Evolutionary conservation across 2,797 vertebrate species (phyloP), one percentile per base, ranked within the genome.

Genomic region (Coracias cyanogaster): DNA sequence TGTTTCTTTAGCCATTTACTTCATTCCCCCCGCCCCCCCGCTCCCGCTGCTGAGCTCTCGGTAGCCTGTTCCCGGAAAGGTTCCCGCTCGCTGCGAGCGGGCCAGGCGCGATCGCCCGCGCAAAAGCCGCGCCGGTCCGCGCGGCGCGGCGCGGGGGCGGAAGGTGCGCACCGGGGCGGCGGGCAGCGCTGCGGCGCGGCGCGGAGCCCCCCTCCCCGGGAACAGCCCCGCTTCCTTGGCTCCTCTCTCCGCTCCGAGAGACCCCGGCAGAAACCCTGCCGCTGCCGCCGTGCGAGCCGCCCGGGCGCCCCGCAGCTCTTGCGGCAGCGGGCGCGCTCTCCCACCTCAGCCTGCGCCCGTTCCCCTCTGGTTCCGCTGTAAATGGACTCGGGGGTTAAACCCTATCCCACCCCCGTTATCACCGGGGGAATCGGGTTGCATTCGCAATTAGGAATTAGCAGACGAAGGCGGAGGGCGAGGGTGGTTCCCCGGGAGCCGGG

Each of bases 1-100:
- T 93, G 93, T 92, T 89, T 93, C 95, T 96, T 93, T 60, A 89
- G 91, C 61, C 80, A 95, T 90, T 95, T 78, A 61, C 83, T 94
- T 74, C 70, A 64, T 83, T 15, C 37, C 61, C 55, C 21, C 11
- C 14, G 0, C 26, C 24, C 22, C n/a, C 28, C 74, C 11, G 24
- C 35, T 60, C 46, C 45, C 22, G 31, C 69, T 29, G 71, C 35
- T 58, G 57, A 70, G 62, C 41, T 89, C 28, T 80, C 24, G 10
- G 72, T 55, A 86, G 85, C 80, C 76, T 81, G 31, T 95, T 97
- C 93, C 94, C 72, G 94, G 94, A 96, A 96, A 88, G 57, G 10
- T 70, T 92, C 37, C 70, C 15, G 65, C 80, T 83, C 45, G 48
- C 2, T 90, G 57, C 67, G 46, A 91, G 76, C 71, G 46, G 79